Base-by-base conservation (phyloP, 2,113 vertebrate genomes). In the Sminthopsis crassicaudata region DNA sequence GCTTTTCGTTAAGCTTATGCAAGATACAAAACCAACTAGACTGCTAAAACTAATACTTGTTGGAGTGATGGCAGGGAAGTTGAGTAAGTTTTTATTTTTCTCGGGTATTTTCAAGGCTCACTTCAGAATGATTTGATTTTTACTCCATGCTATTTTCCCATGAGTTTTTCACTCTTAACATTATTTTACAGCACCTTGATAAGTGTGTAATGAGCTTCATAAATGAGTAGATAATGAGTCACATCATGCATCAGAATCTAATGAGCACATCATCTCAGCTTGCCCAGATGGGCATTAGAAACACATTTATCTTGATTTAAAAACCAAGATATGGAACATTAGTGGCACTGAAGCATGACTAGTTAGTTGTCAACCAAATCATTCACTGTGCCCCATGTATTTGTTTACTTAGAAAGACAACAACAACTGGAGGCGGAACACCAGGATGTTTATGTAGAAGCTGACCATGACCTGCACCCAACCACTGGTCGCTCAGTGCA, bases 341-440 rank as follows among this genome's bases (percentile, higher is more conserved):
- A 0, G 42, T 53, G 54, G 46, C 93, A 91, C 48, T 23, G n/a
- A 52, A 90, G 50, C 2, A 0, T 76, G 2, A 30, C 27, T 16
- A 0, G 0, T 89, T 54, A 46, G 50, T 90, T 91, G 48, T 14
- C 42, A 50, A 5, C 14, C 54, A 11, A 89, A 22, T 92, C 60
- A 76, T 9, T 93, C 92, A 92, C 50, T 53, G 2, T 1, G 8
- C 36, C 95, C 51, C 94, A 6, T 92, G 88, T 92, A 9, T 97
- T 97, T 67, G 4, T 96, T 93, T 96, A 14, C 93, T 84, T 84
- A 99, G 99, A 99, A 97, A 99, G 97, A 96, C 99, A 99, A 98
- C 99, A 99, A 98, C 98, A 99, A 98, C 97, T 99, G 98, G 99
- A 99, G 8, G 99, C 97, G 0, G 98, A 99, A 96, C 97, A 98